These are phyloP conservation scores for Acanthoscelides obtectus DNA, from an alignment of 2,888 invertebrate species.

Conservation along the genomic window DNA sequence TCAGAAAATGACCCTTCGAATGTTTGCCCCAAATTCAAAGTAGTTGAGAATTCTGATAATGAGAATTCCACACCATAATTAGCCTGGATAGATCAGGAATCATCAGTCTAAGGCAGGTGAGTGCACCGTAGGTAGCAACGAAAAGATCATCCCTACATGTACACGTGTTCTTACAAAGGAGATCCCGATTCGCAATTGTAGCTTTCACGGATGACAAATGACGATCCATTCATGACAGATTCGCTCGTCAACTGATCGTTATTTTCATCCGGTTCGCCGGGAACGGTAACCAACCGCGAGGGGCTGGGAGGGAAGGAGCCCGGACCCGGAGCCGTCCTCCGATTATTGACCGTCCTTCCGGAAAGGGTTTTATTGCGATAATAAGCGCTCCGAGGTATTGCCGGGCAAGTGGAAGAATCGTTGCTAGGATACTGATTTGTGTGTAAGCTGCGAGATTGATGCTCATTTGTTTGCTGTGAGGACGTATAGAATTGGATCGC, in stretches of 20 bases:
- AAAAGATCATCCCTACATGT: not conserved
- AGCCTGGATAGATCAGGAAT: too few relatives aligned
- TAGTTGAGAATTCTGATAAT: too few relatives aligned
- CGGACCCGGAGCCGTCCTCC: not conserved
- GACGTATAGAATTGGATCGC: too few relatives aligned
- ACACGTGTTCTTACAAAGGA: not conserved
- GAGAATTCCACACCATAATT: too few relatives aligned
- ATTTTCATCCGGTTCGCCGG: not conserved
- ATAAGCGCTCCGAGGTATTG: not conserved
- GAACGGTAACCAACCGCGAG: not conserved
- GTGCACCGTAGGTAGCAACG: too few relatives aligned
- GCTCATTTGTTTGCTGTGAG: not conserved
- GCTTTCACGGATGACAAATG: not conserved
- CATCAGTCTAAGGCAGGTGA: too few relatives aligned
- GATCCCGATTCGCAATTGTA: not conserved
- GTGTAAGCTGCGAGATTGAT: not conserved
- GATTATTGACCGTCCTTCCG: not conserved
- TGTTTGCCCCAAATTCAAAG: too few relatives aligned
- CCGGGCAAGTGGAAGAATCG: not conserved
- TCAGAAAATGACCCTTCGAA: too few relatives aligned
- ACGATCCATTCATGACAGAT: not conserved
- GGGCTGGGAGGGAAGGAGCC: too few relatives aligned
- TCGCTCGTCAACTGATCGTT: not conserved
- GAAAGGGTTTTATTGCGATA: not conserved
- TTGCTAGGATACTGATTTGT: not conserved